Evolutionary conservation across 2,888 invertebrate species (phyloP).

Genomic region (Tenthredo amoena): DNA sequence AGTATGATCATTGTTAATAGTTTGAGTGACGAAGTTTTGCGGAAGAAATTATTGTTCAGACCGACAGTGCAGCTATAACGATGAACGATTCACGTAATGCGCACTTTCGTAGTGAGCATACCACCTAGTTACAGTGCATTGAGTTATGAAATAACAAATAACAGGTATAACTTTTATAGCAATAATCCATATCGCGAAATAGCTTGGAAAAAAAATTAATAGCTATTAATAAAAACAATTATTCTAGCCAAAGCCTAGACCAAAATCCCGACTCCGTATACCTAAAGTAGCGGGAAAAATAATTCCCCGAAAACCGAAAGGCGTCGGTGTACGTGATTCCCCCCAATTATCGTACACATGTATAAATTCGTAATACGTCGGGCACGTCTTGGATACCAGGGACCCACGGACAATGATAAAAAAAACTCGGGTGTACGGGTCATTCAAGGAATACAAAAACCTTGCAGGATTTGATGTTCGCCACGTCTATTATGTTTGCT

Average conservation of each 20-base stretch:
- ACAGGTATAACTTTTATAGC: not conserved
- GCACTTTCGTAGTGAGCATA: not conserved
- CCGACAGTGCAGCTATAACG: not conserved
- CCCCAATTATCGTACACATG: not conserved
- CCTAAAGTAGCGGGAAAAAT: not conserved
- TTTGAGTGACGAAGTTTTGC: not conserved
- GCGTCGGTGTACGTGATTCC: not conserved
- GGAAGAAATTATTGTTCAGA: slow-evolving; percentile 9
- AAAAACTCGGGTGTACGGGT: not conserved
- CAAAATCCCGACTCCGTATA: not conserved
- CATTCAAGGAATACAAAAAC: not conserved
- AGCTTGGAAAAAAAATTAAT: not conserved
- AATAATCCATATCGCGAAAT: not conserved
- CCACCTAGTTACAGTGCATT: not conserved
- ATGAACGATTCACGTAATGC: not conserved
- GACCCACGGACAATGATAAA: not conserved
- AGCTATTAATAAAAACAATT: not conserved
- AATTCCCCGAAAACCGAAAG: not conserved
- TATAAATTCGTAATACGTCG: not conserved
- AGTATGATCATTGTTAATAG: not conserved
- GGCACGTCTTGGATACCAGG: not conserved
- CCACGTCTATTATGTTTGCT: not conserved
- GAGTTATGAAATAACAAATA: not conserved
- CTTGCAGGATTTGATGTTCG: not conserved
- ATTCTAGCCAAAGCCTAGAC: not conserved